A percentile compares a stretch with the other conserved stretches of the same genome.
These are phyloP conservation scores for Caenorhabditis brenneri DNA, from an alignment of 1,140 invertebrate species.

Conservation along the genomic window DNA sequence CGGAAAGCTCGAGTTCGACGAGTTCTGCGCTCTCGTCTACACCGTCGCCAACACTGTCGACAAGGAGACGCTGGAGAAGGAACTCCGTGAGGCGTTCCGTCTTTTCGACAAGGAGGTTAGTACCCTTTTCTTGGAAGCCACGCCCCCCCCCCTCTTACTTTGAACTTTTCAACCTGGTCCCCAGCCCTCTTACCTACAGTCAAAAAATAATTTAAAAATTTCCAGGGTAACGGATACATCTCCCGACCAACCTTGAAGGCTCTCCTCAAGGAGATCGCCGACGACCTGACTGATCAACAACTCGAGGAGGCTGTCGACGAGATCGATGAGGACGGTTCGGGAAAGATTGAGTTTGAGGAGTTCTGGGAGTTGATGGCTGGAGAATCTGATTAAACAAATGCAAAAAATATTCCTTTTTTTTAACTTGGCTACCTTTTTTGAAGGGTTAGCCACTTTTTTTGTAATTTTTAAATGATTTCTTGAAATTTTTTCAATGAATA, in stretches of 20 bases:
- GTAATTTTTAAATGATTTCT: background rate
- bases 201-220: background rate
- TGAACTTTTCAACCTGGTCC: too few species aligned
- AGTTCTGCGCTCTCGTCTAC: slow-evolving; percentile 71
- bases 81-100: slow-evolving; percentile 70
- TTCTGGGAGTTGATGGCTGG: slow-evolving; percentile 71
- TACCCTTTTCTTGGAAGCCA: too few species aligned
- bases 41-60: slow-evolving; percentile 71
- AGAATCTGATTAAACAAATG: slow-evolving; percentile 66
- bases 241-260: slow-evolving; percentile 70
- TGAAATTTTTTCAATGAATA: background rate
- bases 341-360: slow-evolving; percentile 70
- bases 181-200: too few species aligned
- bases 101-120: slow-evolving; percentile 71
- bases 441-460: background rate
- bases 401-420: background rate
- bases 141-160: too few species aligned
- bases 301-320: slow-evolving; percentile 70
- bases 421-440: background rate
- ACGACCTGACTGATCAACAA: slow-evolving; percentile 67
- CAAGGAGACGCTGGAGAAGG: slow-evolving; percentile 70
- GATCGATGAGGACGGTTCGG: slow-evolving; percentile 70
- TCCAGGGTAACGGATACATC: slow-evolving; percentile 70
- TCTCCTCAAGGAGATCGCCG: slow-evolving; percentile 68
- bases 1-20: slow-evolving; percentile 71